These are phyloP conservation scores for Drosophila diplacantha DNA, from an alignment of 2,888 invertebrate genomes.

Conservation along the genomic window DNA sequence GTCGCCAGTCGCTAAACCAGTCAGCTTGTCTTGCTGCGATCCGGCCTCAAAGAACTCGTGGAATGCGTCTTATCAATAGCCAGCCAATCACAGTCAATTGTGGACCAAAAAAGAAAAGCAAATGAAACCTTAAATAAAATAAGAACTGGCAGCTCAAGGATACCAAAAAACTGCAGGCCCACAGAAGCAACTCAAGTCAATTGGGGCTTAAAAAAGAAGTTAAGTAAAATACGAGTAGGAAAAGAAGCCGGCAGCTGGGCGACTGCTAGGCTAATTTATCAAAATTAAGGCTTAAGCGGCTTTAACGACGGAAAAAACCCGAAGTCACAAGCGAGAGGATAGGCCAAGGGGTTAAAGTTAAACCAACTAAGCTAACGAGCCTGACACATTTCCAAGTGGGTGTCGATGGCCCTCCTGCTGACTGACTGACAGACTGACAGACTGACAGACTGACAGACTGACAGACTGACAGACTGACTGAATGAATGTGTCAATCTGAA, in stretches of 20 bases:
- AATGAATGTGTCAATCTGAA: constrained; percentile 15
- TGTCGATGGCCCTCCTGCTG: constrained; percentile 34
- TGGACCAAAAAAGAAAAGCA: constrained; percentile 5
- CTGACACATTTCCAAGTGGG: constrained; percentile 58
- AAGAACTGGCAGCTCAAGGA: constrained; percentile 63
- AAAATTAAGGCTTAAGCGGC: constrained; percentile 55
- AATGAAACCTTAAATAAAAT: constrained; percentile 15
- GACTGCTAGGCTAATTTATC: constrained; percentile 57
- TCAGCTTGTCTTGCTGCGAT: constrained; percentile 23
- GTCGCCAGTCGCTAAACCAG: constrained; percentile 46
- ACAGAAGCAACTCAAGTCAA: constrained; percentile 13
- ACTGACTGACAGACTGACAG: constrained; percentile 36
- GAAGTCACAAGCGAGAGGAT: constrained; percentile 2
- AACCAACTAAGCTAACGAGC: constrained; percentile 50
- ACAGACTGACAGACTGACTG: constrained; percentile 27
- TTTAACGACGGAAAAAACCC: constrained; percentile 9
- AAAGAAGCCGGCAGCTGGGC: constrained; percentile 20
- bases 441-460: constrained; percentile 25
- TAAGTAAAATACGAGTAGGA: neutral
- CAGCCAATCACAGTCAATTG: constrained; percentile 49
- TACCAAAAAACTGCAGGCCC: constrained; percentile 38
- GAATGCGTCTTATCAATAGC: constrained; percentile 63
- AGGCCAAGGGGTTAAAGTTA: constrained; percentile 1
- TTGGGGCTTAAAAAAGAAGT: constrained; percentile 4
- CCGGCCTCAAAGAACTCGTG: constrained; percentile 39